A percentile compares a stretch with the other conserved stretches of the same genome.
Conservation (phyloP, 1,140 invertebrate species). For the Eurosta solidaginis region DNA sequence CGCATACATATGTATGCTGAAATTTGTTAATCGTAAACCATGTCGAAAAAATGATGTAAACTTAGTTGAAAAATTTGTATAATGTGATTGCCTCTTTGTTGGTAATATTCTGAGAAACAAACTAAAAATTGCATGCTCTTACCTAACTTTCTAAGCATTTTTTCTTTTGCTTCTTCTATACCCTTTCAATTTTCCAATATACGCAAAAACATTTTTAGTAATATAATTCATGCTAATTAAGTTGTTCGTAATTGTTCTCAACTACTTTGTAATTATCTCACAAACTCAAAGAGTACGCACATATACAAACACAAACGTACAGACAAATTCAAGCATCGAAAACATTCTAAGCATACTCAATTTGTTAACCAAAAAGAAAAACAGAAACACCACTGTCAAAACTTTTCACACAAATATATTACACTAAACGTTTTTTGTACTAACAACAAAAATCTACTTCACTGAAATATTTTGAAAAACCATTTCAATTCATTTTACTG, state of each 20-base stretch:
- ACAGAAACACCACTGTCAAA: neutral
- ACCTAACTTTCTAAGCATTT: too few relatives aligned
- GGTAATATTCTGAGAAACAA: too few relatives aligned
- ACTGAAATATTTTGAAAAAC: constrained; percentile 5
- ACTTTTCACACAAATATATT: constrained; percentile 19
- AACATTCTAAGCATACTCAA: neutral
- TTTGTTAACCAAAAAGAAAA: neutral
- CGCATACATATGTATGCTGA: too few relatives aligned
- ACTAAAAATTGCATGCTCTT: too few relatives aligned
- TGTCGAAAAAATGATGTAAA: too few relatives aligned
- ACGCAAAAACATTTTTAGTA: too few relatives aligned
- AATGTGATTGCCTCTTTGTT: too few relatives aligned
- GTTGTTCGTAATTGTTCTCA: constrained; percentile 13
- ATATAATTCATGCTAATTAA: constrained; percentile 7
- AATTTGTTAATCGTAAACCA: too few relatives aligned
- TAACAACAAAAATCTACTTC: neutral
- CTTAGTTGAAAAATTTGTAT: too few relatives aligned
- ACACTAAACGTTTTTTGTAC: neutral
- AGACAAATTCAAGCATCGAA: neutral
- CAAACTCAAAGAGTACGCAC: neutral
- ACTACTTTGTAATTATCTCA: constrained; percentile 17
- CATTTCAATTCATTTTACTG: neutral
- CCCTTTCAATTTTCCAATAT: too few relatives aligned
- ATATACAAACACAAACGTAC: neutral
- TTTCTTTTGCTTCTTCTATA: too few relatives aligned